Conservation (phyloP, 2,113 vertebrate genomes). For the Lagopus muta region DNA sequence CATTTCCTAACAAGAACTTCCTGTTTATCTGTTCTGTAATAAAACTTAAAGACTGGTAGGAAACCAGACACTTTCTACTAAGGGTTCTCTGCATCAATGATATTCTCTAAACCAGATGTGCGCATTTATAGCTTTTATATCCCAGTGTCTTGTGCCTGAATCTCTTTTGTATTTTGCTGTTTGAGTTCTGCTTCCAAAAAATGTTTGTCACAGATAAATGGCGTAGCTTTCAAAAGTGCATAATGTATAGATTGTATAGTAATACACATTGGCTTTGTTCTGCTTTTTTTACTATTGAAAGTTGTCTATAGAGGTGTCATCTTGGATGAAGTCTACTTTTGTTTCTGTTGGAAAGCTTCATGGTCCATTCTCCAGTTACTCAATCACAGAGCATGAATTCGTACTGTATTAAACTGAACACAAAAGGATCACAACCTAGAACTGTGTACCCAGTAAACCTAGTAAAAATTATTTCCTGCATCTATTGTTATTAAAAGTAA, state of each 20-base stretch:
- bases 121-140: not conserved
- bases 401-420: not conserved
- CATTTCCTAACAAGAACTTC: slow-evolving; percentile 25
- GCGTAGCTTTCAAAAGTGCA: not conserved
- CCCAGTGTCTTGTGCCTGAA: not conserved
- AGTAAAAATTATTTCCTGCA: not conserved
- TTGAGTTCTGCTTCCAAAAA: not conserved
- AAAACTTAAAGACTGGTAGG: not conserved
- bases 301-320: not conserved
- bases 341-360: not conserved
- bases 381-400: not conserved
- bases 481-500: not conserved
- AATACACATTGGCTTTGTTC: not conserved
- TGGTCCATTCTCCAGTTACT: not conserved
- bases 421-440: not conserved
- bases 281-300: not conserved
- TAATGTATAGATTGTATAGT: not conserved
- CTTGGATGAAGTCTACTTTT: not conserved
- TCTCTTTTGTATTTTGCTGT: not conserved
- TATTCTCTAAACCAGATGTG: not conserved
- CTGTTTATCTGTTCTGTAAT: not conserved
- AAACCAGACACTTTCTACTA: not conserved
- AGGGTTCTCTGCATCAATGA: not conserved
- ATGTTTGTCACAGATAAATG: not conserved
- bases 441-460: too few species aligned